phyloP scores from a whole-genome alignment of 2,113 vertebrate genomes.

The Melospiza georgiana region DNA sequence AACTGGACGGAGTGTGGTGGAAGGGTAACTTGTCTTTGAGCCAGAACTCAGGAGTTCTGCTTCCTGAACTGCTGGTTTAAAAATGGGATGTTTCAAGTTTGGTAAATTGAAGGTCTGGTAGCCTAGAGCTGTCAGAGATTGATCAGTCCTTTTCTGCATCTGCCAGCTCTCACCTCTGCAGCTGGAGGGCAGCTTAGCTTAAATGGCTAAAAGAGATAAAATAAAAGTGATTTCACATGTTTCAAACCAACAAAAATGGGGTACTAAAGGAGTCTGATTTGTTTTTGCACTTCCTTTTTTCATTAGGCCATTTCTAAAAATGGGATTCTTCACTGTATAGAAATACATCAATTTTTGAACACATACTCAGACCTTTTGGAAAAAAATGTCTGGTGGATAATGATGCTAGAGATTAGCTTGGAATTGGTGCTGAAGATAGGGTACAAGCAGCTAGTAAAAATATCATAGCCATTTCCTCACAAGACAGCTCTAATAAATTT shows the following conservation, averaged over 20 bases:
- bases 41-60: not conserved
- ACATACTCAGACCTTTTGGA: not conserved
- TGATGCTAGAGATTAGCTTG: slow-evolving; percentile 43
- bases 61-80: not conserved
- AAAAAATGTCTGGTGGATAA: slow-evolving; percentile 7
- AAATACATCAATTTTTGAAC: slow-evolving; percentile 19
- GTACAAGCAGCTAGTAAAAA: slow-evolving; percentile 45
- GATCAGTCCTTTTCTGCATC: not conserved
- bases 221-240: not conserved
- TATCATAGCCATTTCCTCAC: slow-evolving; percentile 35
- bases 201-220: not conserved
- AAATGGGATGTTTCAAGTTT: not conserved
- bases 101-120: not conserved
- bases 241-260: not conserved
- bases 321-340: not conserved
- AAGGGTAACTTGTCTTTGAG: not conserved
- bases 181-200: not conserved
- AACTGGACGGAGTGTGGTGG: not conserved
- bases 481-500: slow-evolving; percentile 56
- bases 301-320: not conserved
- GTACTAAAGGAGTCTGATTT: not conserved
- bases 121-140: not conserved
- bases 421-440: slow-evolving; percentile 21
- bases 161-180: not conserved
- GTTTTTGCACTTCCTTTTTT: not conserved